phyloP scores from a whole-genome alignment of 1,140 invertebrate species.

The Ips nitidus region DNA sequence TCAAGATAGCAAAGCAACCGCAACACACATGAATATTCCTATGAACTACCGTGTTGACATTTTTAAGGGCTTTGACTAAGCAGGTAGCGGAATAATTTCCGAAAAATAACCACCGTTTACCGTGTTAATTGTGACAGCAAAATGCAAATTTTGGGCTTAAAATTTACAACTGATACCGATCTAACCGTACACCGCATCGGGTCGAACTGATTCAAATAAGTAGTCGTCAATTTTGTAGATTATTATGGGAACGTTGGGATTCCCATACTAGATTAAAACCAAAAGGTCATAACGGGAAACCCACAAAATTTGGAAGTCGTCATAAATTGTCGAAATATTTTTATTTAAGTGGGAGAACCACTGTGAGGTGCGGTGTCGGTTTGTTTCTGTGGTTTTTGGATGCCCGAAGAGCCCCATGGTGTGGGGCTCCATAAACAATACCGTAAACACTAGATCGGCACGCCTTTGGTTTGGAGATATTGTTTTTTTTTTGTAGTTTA shows the following conservation, averaged over 20 bases:
- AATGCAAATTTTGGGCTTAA: constrained; percentile 3
- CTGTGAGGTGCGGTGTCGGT: background rate
- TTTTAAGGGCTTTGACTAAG: constrained; percentile 5
- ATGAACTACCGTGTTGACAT: background rate
- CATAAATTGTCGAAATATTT: constrained; percentile 18
- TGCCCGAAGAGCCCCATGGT: constrained; percentile 12
- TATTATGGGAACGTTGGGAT: constrained; percentile 1
- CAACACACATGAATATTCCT: too few species aligned
- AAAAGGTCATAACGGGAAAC: background rate
- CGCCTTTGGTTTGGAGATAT: constrained; percentile 6
- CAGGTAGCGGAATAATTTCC: constrained; percentile 9
- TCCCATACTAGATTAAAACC: background rate
- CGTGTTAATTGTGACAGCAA: background rate
- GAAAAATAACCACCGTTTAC: background rate
- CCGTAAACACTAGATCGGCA: constrained; percentile 26
- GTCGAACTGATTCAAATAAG: background rate
- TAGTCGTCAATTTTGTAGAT: background rate
- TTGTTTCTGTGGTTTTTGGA: constrained; percentile 3
- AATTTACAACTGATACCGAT: constrained; percentile 11
- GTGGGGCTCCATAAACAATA: constrained; percentile 18
- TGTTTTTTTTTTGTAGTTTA: constrained; percentile 1
- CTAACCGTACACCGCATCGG: background rate
- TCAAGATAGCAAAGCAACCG: too few species aligned
- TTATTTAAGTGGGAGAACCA: constrained; percentile 4
- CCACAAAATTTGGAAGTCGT: background rate